Evolutionary conservation across 2,797 vertebrate species (phyloP).

Genomic region (Balearica regulorum): DNA sequence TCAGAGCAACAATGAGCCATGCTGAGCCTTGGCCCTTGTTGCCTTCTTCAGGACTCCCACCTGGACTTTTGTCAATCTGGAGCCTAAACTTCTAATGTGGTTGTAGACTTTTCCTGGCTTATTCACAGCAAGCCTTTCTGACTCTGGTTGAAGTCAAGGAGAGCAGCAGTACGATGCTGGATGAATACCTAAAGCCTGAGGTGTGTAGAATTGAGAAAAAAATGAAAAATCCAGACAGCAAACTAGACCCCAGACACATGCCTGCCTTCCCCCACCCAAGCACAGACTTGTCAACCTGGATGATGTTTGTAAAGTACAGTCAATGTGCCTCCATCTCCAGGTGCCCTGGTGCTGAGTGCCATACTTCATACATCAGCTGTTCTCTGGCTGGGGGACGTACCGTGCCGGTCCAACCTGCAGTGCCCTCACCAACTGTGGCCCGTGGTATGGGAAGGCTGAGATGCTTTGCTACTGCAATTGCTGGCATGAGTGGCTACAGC

Average conservation of each 20-base stretch:
- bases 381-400: too few relatives aligned
- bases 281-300: neutral
- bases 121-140: neutral
- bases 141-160: neutral
- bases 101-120: neutral
- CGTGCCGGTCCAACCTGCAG: neutral
- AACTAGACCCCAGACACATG: neutral
- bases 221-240: neutral
- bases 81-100: neutral
- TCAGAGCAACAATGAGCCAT: neutral
- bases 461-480: neutral
- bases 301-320: neutral
- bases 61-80: neutral
- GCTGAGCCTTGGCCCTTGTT: neutral
- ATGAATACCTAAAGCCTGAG: neutral
- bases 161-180: neutral
- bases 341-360: neutral
- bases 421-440: rapidly evolving
- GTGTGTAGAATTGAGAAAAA: neutral
- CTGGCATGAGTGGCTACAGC: neutral
- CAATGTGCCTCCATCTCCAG: neutral
- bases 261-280: neutral
- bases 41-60: neutral
- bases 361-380: rapidly evolving
- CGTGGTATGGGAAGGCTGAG: neutral